Percentiles rank a stretch among this genome's conserved stretches.
These are phyloP conservation scores for Coelopa frigida DNA, from an alignment of 1,140 invertebrate species.

Conservation along the genomic window DNA sequence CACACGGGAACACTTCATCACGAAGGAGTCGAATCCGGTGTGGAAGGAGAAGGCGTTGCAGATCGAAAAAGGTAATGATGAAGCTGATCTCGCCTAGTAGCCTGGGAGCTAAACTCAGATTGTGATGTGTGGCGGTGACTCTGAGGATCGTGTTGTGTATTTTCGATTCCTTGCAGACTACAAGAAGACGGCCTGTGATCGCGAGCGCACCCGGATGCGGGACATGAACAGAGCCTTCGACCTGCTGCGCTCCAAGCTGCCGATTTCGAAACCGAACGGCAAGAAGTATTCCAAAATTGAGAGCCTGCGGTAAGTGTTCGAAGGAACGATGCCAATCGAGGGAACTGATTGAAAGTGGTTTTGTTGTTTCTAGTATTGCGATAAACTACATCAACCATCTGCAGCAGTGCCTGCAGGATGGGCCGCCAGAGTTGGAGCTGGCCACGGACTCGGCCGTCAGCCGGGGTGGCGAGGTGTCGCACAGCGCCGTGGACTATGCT, in stretches of 20 bases:
- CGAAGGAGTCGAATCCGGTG: constrained; percentile 44
- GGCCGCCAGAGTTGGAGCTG: neutral
- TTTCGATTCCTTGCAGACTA: constrained; percentile 54
- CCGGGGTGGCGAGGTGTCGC: neutral
- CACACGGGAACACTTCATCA: constrained; percentile 37
- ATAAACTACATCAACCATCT: constrained; percentile 75
- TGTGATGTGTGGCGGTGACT: neutral
- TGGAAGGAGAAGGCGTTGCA: constrained; percentile 53
- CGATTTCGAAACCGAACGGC: constrained; percentile 73
- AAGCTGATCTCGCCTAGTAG: too few relatives aligned
- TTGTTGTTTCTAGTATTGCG: constrained; percentile 53
- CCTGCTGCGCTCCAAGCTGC: constrained; percentile 65
- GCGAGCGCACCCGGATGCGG: constrained; percentile 76
- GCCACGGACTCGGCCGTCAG: neutral
- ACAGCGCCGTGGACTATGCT: constrained; percentile 2
- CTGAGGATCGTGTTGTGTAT: neutral
- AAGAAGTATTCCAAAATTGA: constrained; percentile 86
- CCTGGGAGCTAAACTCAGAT: too few relatives aligned
- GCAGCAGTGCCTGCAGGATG: constrained; percentile 42
- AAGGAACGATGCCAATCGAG: neutral
- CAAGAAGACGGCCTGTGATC: constrained; percentile 76
- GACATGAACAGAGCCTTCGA: constrained; percentile 87
- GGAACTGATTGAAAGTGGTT: neutral
- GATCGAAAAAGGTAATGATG: constrained; percentile 49
- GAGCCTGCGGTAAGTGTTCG: constrained; percentile 59